Conservation (phyloP, 2,888 invertebrate genomes). For the Tineola bisselliella region DNA sequence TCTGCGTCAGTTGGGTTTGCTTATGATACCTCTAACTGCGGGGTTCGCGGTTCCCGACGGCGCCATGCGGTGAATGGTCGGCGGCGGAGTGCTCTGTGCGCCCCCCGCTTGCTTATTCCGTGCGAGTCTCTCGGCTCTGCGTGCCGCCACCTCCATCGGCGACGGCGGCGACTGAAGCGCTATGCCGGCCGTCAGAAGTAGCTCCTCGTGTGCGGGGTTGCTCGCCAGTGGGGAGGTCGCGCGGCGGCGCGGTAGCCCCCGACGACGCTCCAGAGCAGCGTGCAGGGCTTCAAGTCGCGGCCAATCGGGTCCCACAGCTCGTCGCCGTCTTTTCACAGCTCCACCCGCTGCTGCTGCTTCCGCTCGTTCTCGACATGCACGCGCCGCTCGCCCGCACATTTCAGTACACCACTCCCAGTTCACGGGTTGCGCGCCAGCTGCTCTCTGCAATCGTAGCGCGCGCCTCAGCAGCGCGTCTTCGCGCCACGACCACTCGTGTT, state of each 20-base stretch:
- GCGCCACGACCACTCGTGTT: slow-evolving; percentile 83
- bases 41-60: slow-evolving; percentile 12
- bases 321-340: slow-evolving; percentile 34
- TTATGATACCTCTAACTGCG: background rate
- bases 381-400: slow-evolving; percentile 86
- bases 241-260: slow-evolving; percentile 79
- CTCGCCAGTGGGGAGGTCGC: slow-evolving; percentile 78
- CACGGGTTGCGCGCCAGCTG: slow-evolving; percentile 84
- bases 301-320: slow-evolving; percentile 73
- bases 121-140: slow-evolving; percentile 85
- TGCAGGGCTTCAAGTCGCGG: slow-evolving; percentile 78
- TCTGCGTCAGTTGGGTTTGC: no score
- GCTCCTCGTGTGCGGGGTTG: slow-evolving; percentile 85
- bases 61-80: slow-evolving; percentile 29
- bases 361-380: slow-evolving; percentile 91
- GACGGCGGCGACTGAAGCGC: slow-evolving; percentile 85
- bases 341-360: slow-evolving; percentile 67
- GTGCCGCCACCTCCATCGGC: slow-evolving; percentile 82
- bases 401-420: slow-evolving; percentile 98
- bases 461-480: slow-evolving; percentile 91
- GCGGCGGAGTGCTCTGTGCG: slow-evolving; percentile 73
- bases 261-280: slow-evolving; percentile 76
- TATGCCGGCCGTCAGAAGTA: slow-evolving; percentile 76
- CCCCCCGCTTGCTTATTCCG: slow-evolving; percentile 67
- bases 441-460: slow-evolving; percentile 75